A percentile compares a stretch with the other conserved stretches of the same genome.
These are phyloP conservation scores for Rhynchonycteris naso DNA, from an alignment of 2,797 vertebrate species.

Conservation along the genomic window DNA sequence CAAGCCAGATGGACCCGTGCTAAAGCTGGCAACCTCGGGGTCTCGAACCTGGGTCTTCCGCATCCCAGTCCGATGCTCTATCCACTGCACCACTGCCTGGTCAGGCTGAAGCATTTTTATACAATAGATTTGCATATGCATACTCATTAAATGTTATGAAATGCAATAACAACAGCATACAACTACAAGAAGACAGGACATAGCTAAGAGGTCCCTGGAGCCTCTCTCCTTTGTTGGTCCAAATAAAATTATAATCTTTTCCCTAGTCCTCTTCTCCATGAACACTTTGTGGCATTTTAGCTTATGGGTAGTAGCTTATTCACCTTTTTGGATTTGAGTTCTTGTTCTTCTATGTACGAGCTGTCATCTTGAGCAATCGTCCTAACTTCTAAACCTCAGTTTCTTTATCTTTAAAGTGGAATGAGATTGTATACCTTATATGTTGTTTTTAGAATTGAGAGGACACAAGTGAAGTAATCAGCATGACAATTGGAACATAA, in stretches of 20 bases:
- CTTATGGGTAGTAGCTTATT: not conserved
- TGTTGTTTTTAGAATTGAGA: not conserved
- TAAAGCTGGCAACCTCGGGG: too few relatives aligned
- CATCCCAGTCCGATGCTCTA: too few relatives aligned
- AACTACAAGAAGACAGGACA: not conserved
- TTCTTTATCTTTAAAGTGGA: constrained; percentile 28
- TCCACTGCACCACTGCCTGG: too few relatives aligned
- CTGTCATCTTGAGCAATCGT: not conserved
- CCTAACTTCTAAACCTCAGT: not conserved
- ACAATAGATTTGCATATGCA: not conserved
- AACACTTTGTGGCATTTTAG: not conserved
- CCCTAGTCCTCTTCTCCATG: not conserved
- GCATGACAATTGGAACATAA: not conserved
- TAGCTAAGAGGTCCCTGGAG: not conserved
- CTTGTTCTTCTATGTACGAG: not conserved
- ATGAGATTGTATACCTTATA: not conserved
- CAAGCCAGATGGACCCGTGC: too few relatives aligned
- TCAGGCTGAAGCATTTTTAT: too few relatives aligned
- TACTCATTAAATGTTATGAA: not conserved
- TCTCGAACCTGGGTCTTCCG: too few relatives aligned
- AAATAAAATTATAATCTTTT: not conserved
- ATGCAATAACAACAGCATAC: not conserved
- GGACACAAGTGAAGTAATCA: not conserved
- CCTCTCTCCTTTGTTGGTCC: not conserved
- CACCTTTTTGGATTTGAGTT: not conserved